Evolutionary conservation across 2,888 invertebrate species (phyloP), one percentile per base, ranked within the genome.

Genomic region (Ormyrus thymus): DNA sequence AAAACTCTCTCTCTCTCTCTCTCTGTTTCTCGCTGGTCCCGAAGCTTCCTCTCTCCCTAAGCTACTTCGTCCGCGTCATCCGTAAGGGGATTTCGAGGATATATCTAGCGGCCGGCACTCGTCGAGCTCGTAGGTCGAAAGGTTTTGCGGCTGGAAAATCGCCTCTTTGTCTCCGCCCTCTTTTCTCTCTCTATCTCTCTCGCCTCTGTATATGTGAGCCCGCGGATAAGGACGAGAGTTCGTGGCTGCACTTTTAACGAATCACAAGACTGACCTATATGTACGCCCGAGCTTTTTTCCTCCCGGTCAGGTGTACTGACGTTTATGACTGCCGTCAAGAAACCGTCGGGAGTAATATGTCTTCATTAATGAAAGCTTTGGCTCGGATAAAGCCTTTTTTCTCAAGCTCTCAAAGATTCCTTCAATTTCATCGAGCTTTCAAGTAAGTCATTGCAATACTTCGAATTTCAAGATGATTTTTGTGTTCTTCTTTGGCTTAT

Each of bases 71-170:
- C 77, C 72, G 71, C 66, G 71, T 71, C 74, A 71, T 81, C 81
- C 82, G 81, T 84, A 84, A 84, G 82, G 82, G 81, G 79, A 82
- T 83, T 84, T 82, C 69, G 59, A 72, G 80, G 81, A 71, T 78
- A 76, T 79, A 79, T 82, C 80, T 58, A 70, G 74, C 48, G 77
- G 9, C 29, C 71, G 51, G 13, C 50, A 29, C 29, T 78, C 74
- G 62, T 66, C 56, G 70, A 7, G 29, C 29, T 11, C 11, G 56
- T 29, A 59, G 76, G 78, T 81, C 81, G 78, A 78, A 78, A 77
- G 77, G 78, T 77, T 80, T 77, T 78, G 56, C 80, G 64, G 78
- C 68, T 76, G 68, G 69, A 73, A 61, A 80, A 82, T 66, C 76
- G 48, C 58, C 50, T 10, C 48, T 50, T 15, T 66, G 58, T 65